Evolutionary conservation across 2,113 vertebrate genomes (phyloP).

Genomic region (Rousettus leschenaultii): DNA sequence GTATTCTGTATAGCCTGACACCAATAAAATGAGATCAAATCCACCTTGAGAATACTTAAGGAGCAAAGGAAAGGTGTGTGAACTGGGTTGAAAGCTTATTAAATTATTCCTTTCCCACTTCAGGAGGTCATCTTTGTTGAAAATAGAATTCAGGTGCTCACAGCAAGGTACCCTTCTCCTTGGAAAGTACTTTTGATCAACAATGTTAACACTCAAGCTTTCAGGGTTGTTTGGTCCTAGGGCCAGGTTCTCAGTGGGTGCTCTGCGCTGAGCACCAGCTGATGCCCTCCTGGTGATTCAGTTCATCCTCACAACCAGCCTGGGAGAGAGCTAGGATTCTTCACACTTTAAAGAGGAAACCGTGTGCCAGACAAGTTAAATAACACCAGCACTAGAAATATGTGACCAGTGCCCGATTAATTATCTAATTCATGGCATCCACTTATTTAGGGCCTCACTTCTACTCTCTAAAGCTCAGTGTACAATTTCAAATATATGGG

Average conservation of each 20-base stretch:
- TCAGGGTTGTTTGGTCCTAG: background rate
- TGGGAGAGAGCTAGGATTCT: background rate
- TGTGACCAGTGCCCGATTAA: background rate
- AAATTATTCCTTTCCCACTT: background rate
- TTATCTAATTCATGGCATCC: background rate
- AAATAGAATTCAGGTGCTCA: background rate
- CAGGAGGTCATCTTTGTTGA: background rate
- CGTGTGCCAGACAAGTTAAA: background rate
- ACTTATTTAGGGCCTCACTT: background rate
- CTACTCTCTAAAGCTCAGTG: background rate
- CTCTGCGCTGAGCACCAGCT: too few relatives aligned
- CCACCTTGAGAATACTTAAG: background rate
- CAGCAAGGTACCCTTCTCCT: background rate
- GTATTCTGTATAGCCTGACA: background rate
- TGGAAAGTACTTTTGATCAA: background rate
- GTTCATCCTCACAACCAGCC: background rate
- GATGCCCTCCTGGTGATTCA: rapidly evolving
- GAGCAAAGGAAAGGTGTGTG: background rate
- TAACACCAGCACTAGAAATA: background rate
- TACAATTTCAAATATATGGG: background rate
- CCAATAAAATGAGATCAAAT: background rate
- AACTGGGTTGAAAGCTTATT: background rate
- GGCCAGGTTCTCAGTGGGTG: background rate
- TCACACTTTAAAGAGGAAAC: background rate
- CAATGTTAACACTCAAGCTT: background rate